Evolutionary conservation across 2,113 vertebrate species (phyloP).

Genomic region (Pterocles gutturalis): DNA sequence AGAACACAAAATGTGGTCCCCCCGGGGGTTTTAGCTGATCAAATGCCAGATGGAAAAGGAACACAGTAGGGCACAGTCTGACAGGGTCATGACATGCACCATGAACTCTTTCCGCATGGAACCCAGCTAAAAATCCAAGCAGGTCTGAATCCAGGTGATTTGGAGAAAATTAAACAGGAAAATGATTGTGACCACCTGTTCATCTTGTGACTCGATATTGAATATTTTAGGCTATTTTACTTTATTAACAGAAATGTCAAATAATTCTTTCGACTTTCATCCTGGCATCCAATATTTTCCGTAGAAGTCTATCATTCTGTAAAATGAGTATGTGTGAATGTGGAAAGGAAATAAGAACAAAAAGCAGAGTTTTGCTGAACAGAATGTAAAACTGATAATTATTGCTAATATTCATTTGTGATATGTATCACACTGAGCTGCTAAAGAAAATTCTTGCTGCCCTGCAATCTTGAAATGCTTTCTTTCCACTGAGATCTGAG

Average conservation of each 20-base stretch:
- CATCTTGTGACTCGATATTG: background rate
- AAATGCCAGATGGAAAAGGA: background rate
- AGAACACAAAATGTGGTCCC: background rate
- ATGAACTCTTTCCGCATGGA: background rate
- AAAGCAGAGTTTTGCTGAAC: slow-evolving; percentile 31
- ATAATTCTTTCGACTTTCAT: background rate
- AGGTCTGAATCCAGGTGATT: background rate
- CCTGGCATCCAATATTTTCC: background rate
- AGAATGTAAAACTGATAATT: slow-evolving; percentile 12
- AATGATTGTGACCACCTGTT: background rate
- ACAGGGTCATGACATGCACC: background rate
- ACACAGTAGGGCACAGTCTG: background rate
- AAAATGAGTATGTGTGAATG: background rate
- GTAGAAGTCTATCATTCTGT: slow-evolving; percentile 1
- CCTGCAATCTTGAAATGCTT: slow-evolving; percentile 21
- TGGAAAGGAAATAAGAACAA: slow-evolving; percentile 21
- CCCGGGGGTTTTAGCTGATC: background rate
- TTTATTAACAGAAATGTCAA: background rate
- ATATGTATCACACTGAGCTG: slow-evolving; percentile 24
- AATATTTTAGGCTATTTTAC: background rate
- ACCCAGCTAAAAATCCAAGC: background rate
- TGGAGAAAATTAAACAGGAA: background rate
- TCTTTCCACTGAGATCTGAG: slow-evolving; percentile 23
- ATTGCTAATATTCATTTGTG: slow-evolving; percentile 25
- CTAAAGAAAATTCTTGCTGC: slow-evolving; percentile 33